A percentile compares a stretch with the other conserved stretches of the same genome.
phyloP scores from a whole-genome alignment of 2,797 vertebrate genomes.

The Glyptemys insculpta region DNA sequence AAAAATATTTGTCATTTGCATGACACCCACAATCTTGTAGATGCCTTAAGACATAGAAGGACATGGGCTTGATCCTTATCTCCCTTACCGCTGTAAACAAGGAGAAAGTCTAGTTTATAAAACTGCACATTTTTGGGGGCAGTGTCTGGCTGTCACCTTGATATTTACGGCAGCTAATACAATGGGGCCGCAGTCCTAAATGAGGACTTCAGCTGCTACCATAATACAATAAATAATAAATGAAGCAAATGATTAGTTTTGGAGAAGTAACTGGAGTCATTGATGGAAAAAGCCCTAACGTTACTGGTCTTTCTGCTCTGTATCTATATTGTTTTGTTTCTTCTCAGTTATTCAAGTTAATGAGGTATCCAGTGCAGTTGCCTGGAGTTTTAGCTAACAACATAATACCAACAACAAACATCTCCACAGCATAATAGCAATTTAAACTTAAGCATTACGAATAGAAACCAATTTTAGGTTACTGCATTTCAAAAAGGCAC shows the following conservation, averaged over 20 bases:
- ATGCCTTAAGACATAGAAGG: constrained; percentile 5
- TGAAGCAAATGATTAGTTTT: neutral
- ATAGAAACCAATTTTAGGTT: too few species aligned
- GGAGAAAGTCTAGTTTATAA: neutral
- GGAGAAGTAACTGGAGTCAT: too few species aligned
- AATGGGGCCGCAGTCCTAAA: neutral
- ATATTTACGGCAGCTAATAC: neutral
- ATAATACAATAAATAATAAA: neutral
- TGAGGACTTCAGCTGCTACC: neutral
- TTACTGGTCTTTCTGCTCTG: too few species aligned
- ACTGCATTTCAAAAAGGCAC: too few species aligned
- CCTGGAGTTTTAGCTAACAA: too few species aligned
- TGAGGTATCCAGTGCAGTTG: too few species aligned
- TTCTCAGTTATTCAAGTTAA: too few species aligned
- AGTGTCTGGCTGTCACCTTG: neutral
- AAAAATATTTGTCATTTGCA: neutral
- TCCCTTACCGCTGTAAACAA: constrained; percentile 2
- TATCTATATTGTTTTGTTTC: too few species aligned
- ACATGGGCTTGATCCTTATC: neutral
- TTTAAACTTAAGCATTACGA: too few species aligned
- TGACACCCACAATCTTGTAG: neutral
- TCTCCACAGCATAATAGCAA: too few species aligned
- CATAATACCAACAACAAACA: too few species aligned
- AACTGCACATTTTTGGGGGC: neutral
- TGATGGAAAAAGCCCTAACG: too few species aligned